Evolutionary conservation across 2,113 vertebrate species (phyloP), one percentile per base, ranked within the genome.

Genomic region (Paedocypris sp.): DNA sequence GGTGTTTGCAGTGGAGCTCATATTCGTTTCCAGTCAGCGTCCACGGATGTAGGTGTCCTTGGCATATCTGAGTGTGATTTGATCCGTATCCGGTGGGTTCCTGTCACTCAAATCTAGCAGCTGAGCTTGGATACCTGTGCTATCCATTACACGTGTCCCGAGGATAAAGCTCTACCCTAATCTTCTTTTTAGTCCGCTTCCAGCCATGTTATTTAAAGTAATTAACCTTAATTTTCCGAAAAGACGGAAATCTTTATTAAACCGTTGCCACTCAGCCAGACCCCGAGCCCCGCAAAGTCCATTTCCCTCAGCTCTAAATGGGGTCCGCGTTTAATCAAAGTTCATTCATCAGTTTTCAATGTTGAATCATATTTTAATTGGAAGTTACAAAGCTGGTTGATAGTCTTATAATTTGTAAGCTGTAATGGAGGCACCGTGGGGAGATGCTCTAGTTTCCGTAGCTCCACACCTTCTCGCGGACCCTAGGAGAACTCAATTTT

Each of bases 321-420:
- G 89, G 82, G 90, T 88, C 90, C 91, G 88, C 77, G 89, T 91
- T 98, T 98, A 98, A 98, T 98, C 92, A 98, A 95, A 93, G 94
- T 91, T 91, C 91, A 98, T 91, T 90, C 91, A 98, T 97, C 91
- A 93, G 91, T 91, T 94, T 93, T 90, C 86, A 90, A 88, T 93
- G 90, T 91, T 93, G 91, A 97, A 94, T 97, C 91, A 92, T 93
- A 87, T 93, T 96, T 98, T 98, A 98, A 97, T 97, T 98, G 92
- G 91, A 88, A 97, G 89, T 91, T 95, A 93, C 90, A 91, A 72
- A 91, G 91, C 91, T 94, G 90, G 88, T 92, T 97, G 97, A 98
- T 97, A 95, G 91, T 94, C 94, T 94, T 92, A 90, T 97, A 94
- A 97, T 98, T 94, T 84, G 63, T 87, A 85, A 85, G 85, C 90